Base-by-base conservation (phyloP, 1,140 invertebrate species). In the Drosophila eugracilis region DNA sequence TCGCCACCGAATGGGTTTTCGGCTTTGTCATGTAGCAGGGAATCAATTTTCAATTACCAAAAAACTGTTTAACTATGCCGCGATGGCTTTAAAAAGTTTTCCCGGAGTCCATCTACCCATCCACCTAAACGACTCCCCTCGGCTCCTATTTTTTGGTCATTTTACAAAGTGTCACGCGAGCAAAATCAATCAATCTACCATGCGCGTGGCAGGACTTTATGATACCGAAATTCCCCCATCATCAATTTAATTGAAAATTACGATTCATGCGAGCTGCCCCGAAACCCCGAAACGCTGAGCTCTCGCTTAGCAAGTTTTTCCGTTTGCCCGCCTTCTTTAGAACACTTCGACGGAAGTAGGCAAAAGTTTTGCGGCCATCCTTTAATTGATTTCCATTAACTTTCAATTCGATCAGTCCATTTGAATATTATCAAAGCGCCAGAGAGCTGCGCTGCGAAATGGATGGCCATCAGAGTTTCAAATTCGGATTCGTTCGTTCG, bases 171-270 rank as follows among this genome's bases (percentile, higher is more conserved):
- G 80, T 85, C 80, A 85, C 69, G 67, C 67, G 45, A 50, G 32
- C 34, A 32, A 66, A 85, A 85, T 85, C 81, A 81, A 85, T 85
- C 81, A 85, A 86, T 48, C 54, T 60, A 42, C 41, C 7, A 45
- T 9, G 17, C 7, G 37, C 17, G 17, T 37, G 37, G 19, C 7
- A 22, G 15, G 48, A 47, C 58, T 50, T 50, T 59, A 50, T 63
- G 26, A 49, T 73, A 69, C 65, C 55, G 63, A 63, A 62, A 62
- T 24, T 75, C 58, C 34, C 34, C 50, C 34, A 44, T 69, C 76
- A 85, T 81, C 77, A 86, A 86, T 85, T 86, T 74, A 76, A 85
- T 85, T 80, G 73, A 50, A 70, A 88, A 81, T 88, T 86, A 71
- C 83, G 80, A 86, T 88, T 86, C 83, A 83, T 74, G 81, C 81